These are phyloP conservation scores for Epinotia bilunana DNA, from an alignment of 2,888 invertebrate genomes.

Conservation along the genomic window DNA sequence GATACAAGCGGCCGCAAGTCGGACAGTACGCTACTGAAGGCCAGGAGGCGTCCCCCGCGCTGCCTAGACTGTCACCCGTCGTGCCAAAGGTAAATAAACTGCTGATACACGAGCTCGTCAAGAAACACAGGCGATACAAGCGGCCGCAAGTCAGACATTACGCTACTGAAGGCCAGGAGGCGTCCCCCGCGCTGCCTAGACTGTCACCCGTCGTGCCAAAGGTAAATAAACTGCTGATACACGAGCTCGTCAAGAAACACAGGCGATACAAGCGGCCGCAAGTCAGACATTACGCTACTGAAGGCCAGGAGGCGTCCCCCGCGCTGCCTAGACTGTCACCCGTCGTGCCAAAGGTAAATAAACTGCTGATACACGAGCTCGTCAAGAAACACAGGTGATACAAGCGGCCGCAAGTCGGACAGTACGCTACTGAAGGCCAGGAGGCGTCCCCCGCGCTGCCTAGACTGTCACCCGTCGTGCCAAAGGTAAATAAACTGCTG, in stretches of 20 bases:
- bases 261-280: slow-evolving; percentile 56
- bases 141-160: slow-evolving; percentile 46
- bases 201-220: slow-evolving; percentile 92
- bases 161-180: slow-evolving; percentile 57
- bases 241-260: slow-evolving; percentile 72
- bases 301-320: slow-evolving; percentile 67
- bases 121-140: slow-evolving; percentile 66
- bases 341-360: slow-evolving; percentile 90
- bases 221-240: slow-evolving; percentile 66
- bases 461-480: slow-evolving; percentile 90
- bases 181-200: slow-evolving; percentile 84
- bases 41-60: slow-evolving; percentile 75
- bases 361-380: slow-evolving; percentile 49
- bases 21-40: slow-evolving; percentile 50
- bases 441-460: slow-evolving; percentile 81
- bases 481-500: slow-evolving; percentile 84
- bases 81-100: slow-evolving; percentile 88
- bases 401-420: slow-evolving; percentile 47
- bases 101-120: slow-evolving; percentile 58
- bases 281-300: slow-evolving; percentile 46
- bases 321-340: slow-evolving; percentile 88
- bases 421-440: slow-evolving; percentile 53
- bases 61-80: slow-evolving; percentile 88
- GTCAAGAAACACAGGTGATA: slow-evolving; percentile 70
- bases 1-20: slow-evolving; percentile 50